Conservation (phyloP, 2,797 vertebrate genomes). For the Sylvia borin region DNA sequence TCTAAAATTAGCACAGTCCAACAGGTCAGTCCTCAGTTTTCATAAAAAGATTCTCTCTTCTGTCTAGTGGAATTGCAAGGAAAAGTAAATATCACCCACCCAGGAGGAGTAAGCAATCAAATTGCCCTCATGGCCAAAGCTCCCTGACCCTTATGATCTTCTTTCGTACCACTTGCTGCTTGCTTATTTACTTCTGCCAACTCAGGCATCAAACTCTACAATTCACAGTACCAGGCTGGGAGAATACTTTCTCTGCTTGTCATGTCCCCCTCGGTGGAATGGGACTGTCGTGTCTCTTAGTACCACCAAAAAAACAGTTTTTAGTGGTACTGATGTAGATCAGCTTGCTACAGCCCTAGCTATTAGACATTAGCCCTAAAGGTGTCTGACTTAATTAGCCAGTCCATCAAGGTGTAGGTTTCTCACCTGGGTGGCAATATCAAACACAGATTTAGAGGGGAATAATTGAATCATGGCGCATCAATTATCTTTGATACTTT, state of each 20-base stretch:
- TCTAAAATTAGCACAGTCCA: neutral
- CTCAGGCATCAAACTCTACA: neutral
- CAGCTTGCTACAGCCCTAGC: neutral
- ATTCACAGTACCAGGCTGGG: neutral
- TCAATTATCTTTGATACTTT: neutral
- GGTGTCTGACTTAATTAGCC: neutral
- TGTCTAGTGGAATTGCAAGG: neutral
- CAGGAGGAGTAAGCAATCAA: neutral
- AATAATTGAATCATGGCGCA: neutral
- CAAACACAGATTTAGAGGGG: neutral
- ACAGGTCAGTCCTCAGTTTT: neutral
- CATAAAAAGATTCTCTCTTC: neutral
- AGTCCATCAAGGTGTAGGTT: neutral
- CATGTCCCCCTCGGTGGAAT: accelerated
- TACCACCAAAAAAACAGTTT: too few species aligned
- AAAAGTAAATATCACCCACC: neutral
- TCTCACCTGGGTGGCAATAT: neutral
- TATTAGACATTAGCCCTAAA: neutral
- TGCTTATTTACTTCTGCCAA: neutral
- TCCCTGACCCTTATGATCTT: neutral
- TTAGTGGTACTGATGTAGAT: neutral
- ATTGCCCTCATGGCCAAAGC: neutral
- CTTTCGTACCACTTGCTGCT: neutral
- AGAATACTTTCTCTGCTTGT: neutral
- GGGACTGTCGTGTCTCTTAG: accelerated